Base-by-base conservation (phyloP, 2,888 invertebrate species). In the Hydrotaea cyrtoneurina region DNA sequence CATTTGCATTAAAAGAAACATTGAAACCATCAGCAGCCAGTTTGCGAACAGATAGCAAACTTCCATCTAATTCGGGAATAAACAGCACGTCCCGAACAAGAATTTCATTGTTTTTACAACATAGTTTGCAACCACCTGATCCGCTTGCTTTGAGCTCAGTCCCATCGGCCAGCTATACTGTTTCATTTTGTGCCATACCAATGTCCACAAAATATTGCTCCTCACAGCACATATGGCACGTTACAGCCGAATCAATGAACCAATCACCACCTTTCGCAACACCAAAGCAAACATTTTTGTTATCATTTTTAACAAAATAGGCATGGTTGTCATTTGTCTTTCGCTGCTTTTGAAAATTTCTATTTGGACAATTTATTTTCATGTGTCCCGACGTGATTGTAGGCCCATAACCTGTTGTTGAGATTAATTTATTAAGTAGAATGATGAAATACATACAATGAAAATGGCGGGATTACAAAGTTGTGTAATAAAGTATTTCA, bases 191-290 rank as follows among this genome's bases (percentile, higher is more conserved):
- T 57, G 43, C 31, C n/a, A 55, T 13, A 17, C 69, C 55, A n/a
- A 71, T 46, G 23, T 57, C 39, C 10, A 19, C 62, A 57, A 80
- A 80, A 19, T 23, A 57, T n/a, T 55, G 69, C 55, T 66, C 43
- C 7, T 80, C 50, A 39, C 72, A 78, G 31, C 78, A 71, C 69
- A 78, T 78, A 21, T 71, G 72, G 13, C 72, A 78, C 2, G 72
- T 78, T 59, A 72, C 62, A 17, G 62, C 72, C 11, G 62, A 73
- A 23, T 79, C 73, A 23, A 79, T 17, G 19, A 71, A 72, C 72
- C 78, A 78, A 26, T 59, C 59, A 11, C 7, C 59, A n/a, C 17
- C 26, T 21, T 39, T 43, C 11, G 13, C 36, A 8, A 72, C 62
- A 23, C 78, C 39, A 59, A 71, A 78, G 50, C 71, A 72, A 2